These are phyloP conservation scores for Serripes groenlandicus DNA, from an alignment of 2,888 invertebrate species.

Conservation along the genomic window DNA sequence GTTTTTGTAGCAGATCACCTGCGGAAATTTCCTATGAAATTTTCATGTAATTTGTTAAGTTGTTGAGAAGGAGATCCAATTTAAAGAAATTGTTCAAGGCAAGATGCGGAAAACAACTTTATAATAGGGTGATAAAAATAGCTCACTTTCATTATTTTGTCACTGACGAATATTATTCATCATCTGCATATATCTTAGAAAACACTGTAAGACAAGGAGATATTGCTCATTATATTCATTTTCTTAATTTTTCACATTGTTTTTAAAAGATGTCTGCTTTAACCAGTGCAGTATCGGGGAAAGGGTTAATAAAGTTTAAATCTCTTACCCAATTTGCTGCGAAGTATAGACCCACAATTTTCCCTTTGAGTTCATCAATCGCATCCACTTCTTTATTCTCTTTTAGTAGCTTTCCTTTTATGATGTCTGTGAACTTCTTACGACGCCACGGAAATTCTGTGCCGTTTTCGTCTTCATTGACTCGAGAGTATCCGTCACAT, in stretches of 20 bases:
- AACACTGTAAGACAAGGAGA: neutral
- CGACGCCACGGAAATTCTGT: conserved; percentile 93
- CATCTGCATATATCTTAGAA: no score
- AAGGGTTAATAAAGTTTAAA: neutral
- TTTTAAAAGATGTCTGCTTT: neutral
- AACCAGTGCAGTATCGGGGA: neutral
- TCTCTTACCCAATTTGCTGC: conserved; percentile 94
- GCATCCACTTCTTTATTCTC: conserved; percentile 85
- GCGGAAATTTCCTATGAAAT: no score
- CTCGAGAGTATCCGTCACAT: conserved; percentile 89
- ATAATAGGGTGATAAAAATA: no score
- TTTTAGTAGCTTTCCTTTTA: conserved; percentile 78
- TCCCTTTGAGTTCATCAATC: conserved; percentile 85
- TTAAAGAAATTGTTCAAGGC: no score
- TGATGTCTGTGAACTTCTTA: conserved; percentile 88
- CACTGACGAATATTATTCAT: no score
- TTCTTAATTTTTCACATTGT: conserved; percentile 1
- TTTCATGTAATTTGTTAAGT: no score
- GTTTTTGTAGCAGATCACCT: no score
- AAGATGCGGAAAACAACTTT: no score
- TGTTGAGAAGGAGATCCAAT: no score
- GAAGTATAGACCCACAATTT: conserved; percentile 93
- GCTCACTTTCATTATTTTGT: no score
- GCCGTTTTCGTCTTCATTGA: conserved; percentile 91
- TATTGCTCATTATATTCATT: neutral